Evolutionary conservation across 2,888 invertebrate genomes (phyloP), one percentile per base, ranked within the genome.

Genomic region (Clivina fossor): DNA sequence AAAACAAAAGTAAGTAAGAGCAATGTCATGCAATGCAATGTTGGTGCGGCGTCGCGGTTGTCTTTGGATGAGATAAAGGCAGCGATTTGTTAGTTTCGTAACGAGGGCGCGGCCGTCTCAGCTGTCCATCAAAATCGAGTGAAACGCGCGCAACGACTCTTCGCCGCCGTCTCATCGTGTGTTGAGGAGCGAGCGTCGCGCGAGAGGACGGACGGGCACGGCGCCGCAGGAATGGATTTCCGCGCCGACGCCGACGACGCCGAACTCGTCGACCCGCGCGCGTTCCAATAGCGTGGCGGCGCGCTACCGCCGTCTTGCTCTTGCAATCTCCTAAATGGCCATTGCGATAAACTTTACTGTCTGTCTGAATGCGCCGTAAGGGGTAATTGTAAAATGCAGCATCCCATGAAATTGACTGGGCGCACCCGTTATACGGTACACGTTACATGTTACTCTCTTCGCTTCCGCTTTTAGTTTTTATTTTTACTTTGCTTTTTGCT

Each of bases 61-160:
- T 33, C 11, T 11, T 9, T 20, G 38, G 37, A 18, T 37, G 59
- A 63, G 69, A 69, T 70, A 71, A 72, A 69, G 70, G 53, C 68
- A 65, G 68, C 70, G 69, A 71, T 72, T 71, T 71, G 70, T 68
- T 67, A 62, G 54, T 66, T 65, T 64, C 66, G 68, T 68, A 69
- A 70, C 63, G 70, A 71, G 72, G 74, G 73, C 73, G 74, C 74
- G 73, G 74, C 71, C 73, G 71, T 71, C 53, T 71, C 66, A 68
- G 63, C 70, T 73, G 74, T 74, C 74, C 73, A 74, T 74, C 74
- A 74, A 74, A 74, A 73, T 74, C 70, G 74, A 73, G 74, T 71
- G 72, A 73, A 69, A 70, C 70, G 69, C 69, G 69, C 70, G 68
- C 66, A 41, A 28, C 18, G 35, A 61, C 64, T 60, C 63, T 60